A percentile compares a stretch with the other conserved stretches of the same genome.
phyloP scores from a whole-genome alignment of 2,113 vertebrate species.

The Chascanopsetta lugubris region DNA sequence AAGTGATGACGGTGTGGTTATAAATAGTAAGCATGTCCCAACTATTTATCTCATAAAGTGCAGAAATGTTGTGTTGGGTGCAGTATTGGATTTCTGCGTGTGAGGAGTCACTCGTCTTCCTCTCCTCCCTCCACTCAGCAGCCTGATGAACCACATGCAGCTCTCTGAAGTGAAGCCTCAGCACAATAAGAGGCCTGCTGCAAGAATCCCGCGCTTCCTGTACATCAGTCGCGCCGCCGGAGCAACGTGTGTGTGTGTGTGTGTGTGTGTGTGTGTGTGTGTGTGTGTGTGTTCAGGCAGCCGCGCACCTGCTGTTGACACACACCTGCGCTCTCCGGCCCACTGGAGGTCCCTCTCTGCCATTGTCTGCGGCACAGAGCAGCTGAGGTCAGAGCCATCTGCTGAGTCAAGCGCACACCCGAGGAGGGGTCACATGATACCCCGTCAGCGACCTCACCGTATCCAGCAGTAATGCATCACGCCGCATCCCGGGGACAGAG shows the following conservation, averaged over 20 bases:
- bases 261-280: too few species aligned
- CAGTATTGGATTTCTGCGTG: slow-evolving; percentile 40
- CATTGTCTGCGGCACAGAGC: slow-evolving; percentile 51
- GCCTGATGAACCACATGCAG: slow-evolving; percentile 68
- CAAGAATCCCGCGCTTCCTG: slow-evolving; percentile 63
- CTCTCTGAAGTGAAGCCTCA: slow-evolving; percentile 75
- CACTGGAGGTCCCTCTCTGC: slow-evolving; percentile 60
- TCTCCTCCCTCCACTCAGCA: slow-evolving; percentile 1
- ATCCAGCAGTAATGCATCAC: slow-evolving; percentile 37
- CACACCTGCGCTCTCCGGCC: slow-evolving; percentile 69
- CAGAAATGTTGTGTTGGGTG: slow-evolving; percentile 31
- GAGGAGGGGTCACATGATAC: slow-evolving; percentile 41
- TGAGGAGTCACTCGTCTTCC: slow-evolving; percentile 18
- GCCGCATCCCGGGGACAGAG: slow-evolving; percentile 6
- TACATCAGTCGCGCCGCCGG: slow-evolving; percentile 64
- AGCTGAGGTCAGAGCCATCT: slow-evolving; percentile 62
- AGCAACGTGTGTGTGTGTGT: too few species aligned
- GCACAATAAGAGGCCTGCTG: slow-evolving; percentile 71
- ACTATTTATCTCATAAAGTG: slow-evolving; percentile 38
- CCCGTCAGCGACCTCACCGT: slow-evolving; percentile 34
- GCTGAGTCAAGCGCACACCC: slow-evolving; percentile 64
- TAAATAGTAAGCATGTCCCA: slow-evolving; percentile 28
- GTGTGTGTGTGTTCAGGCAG: slow-evolving; percentile 20
- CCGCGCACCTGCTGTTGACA: slow-evolving; percentile 68
- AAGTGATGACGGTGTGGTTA: slow-evolving; percentile 19